Evolutionary conservation across 2,888 invertebrate genomes (phyloP), one percentile per base, ranked within the genome.

Genomic region (Drosophila fungiperda): DNA sequence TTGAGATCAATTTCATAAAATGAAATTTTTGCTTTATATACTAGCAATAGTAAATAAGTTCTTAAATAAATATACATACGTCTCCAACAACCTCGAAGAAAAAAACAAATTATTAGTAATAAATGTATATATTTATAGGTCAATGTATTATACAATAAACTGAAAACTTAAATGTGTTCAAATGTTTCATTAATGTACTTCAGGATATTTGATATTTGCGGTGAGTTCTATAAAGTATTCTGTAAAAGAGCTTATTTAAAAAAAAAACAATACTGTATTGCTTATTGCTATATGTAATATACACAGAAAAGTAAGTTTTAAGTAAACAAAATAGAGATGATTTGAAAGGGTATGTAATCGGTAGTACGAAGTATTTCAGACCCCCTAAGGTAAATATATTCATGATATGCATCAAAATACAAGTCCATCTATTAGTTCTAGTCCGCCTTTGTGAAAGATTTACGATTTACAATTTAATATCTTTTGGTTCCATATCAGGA

Each of bases 71-170:
- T 59, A 63, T 64, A 60, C 58, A 69, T 52, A 68, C 38, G 60
- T 66, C 57, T 74, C 65, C 52, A 42, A 70, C 68, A 75, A 76
- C 68, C 74, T 74, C 59, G 69, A 68, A 58, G 68, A 45, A 61
- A 58, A 61, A 55, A 68, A 52, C 3, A 64, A 63, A 50, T 70
- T 66, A 63, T 61, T 75, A 72, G 49, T 58, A 54, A 65, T 80
- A 85, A 76, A 76, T 84, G 88, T 85, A 84, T 64, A 83, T 85
- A 87, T 71, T 75, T 69, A 76, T 85, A 87, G 86, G 68, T 68
- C 80, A 87, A 84, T 84, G 83, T 77, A 77, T 70, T 80, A 84
- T 85, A 85, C 55, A 87, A 83, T 87, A 82, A 87, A 82, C 45
- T 62, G 35, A 73, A 79, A 82, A 70, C 42, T 59, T 78, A 66